Percentiles rank a stretch among this genome's conserved stretches.
Evolutionary conservation across 1,140 invertebrate species (phyloP).

Genomic region (Brevipalpus yothersi): DNA sequence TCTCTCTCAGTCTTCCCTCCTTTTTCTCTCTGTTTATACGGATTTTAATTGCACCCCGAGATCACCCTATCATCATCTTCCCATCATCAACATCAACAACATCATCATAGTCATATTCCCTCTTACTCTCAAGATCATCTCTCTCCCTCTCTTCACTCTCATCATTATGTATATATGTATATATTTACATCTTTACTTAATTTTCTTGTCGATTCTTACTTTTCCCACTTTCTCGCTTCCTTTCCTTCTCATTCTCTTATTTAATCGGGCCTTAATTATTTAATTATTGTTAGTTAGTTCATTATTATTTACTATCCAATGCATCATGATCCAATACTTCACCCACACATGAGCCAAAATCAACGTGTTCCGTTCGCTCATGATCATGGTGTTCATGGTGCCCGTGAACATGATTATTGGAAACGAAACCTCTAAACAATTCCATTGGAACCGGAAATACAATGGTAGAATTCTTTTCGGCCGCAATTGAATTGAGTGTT

Average conservation of each 20-base stretch:
- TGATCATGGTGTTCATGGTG: background rate
- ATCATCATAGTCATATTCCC: too few relatives aligned
- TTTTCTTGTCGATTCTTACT: too few relatives aligned
- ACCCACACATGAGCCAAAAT: background rate
- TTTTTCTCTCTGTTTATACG: background rate
- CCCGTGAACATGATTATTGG: background rate
- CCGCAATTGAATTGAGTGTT: slow-evolving; percentile 77
- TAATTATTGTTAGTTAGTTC: background rate
- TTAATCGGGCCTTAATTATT: background rate
- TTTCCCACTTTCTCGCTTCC: background rate
- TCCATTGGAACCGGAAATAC: slow-evolving; percentile 45
- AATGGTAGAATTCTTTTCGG: slow-evolving; percentile 93
- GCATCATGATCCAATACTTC: background rate
- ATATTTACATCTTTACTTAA: too few relatives aligned
- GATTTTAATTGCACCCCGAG: too few relatives aligned
- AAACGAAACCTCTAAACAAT: slow-evolving; percentile 5
- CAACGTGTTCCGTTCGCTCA: background rate
- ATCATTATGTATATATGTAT: too few relatives aligned
- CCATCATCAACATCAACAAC: too few relatives aligned
- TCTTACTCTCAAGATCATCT: too few relatives aligned
- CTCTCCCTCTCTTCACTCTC: too few relatives aligned
- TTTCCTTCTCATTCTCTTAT: background rate
- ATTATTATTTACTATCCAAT: background rate
- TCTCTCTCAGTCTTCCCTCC: background rate
- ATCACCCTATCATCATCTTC: too few relatives aligned